Evolutionary conservation across 2,113 vertebrate species (phyloP).

Genomic region (Choloepus hoffmanni): DNA sequence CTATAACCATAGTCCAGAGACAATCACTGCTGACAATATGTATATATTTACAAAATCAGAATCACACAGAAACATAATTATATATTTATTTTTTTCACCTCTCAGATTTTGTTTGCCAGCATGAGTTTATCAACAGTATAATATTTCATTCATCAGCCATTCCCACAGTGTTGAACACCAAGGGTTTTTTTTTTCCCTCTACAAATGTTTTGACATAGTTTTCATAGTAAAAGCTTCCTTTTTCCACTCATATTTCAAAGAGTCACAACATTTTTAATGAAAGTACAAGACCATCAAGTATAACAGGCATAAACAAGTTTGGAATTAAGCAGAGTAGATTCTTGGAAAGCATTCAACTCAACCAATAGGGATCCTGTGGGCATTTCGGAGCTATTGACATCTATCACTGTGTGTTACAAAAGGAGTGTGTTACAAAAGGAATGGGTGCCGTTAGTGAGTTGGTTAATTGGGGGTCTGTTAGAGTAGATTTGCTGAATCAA

Average conservation of each 20-base stretch:
- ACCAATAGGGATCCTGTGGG: not conserved
- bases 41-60: not conserved
- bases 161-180: not conserved
- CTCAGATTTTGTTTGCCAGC: not conserved
- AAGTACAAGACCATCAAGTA: not conserved
- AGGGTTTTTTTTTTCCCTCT: not conserved
- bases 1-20: not conserved
- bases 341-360: not conserved
- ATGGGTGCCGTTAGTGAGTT: not conserved
- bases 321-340: not conserved
- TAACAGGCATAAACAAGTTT: not conserved
- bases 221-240: not conserved
- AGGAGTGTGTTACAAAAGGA: not conserved
- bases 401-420: not conserved
- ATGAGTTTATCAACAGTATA: not conserved
- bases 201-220: not conserved
- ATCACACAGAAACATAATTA: not conserved
- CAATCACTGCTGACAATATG: not conserved
- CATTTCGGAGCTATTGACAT: accelerated
- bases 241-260: not conserved
- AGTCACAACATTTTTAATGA: not conserved
- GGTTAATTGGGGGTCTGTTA: not conserved
- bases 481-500: not conserved
- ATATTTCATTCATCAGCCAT: slow-evolving; percentile 11
- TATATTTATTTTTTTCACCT: not conserved